Evolutionary conservation across 2,797 vertebrate genomes (phyloP), one percentile per base, ranked within the genome.

Genomic region (Clarias platycephalus): DNA sequence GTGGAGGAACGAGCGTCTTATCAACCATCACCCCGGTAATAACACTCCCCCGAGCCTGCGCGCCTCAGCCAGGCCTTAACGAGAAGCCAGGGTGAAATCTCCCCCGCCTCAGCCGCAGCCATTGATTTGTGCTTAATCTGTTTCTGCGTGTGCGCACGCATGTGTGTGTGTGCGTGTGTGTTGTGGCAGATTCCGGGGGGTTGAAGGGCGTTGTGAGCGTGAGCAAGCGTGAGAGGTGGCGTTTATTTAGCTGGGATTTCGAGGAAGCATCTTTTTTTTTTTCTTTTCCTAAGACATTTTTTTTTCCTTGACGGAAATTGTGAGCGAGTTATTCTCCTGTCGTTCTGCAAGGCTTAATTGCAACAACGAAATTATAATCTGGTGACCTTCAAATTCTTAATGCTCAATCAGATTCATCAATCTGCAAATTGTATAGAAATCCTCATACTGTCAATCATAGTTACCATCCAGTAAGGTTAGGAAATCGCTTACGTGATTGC

Each of bases 21-120:
- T 97, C 97, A 96, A 94, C 94, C 95, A 95, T 96, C 95, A 94
- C 95, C 95, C 92, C 92, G 95, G 94, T 95, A 95, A 96, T 95
- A 95, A 95, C 94, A 94, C 94, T 95, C 94, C 94, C 94, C 90
- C 89, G 94, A 95, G 95, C 93, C 92, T 93, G 90, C 90, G 91
- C 93, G 92, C 94, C 93, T 93, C 94, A 94, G 95, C 94, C 93
- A 92, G 91, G 85, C 94, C 95, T 95, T 95, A 96, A 96, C 95
- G 93, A 95, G 95, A 95, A 95, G 93, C 94, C 93, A 84, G 93
- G 94, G 93, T 95, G 94, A 96, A 96, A 95, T 95, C 94, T 95
- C 94, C 95, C 93, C 93, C 93, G 92, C 93, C 94, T 93, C 93
- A 95, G 93, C 93, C 92, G 92, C 93, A 88, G 92, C 93, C 93